Evolutionary conservation across 1,140 invertebrate species (phyloP), one percentile per base, ranked within the genome.

Genomic region (Protaetia brevitarsis): DNA sequence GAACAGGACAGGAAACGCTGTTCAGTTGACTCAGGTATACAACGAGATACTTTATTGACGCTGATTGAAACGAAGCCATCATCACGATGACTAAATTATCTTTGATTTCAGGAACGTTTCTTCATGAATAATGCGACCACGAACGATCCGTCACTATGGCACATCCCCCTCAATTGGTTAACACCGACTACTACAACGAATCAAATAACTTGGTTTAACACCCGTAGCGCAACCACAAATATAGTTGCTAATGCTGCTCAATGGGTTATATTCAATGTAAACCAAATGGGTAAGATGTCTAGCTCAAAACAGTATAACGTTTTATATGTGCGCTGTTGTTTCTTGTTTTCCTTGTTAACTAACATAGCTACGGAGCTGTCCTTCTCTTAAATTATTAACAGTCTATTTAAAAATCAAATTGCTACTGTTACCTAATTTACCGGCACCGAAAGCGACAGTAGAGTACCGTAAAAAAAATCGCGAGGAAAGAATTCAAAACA

Each of bases 201-300:
- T 3, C 4, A 8, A 3, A 11, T 59, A 59, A 59, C 29, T 29
- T 59, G 57, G 57, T 31, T 59, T 1, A 59, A 30, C 8, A 21
- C 26, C 4, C 57, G 27, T n/a, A n/a, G 0, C 11, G 5, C 6
- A 0, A 29, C 3, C 4, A n/a, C 30, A 5, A 59, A 2, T 3
- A 7, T 16, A 13, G 26, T 29, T 27, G 10, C 13, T 1, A 59
- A 59, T 29, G 0, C 6, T 8, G 16, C 3, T 7, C 3, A 29
- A 3, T 59, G 57, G 57, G 13, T 59, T 13, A 29, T 59, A 16
- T 29, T 59, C 27, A 59, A 59, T 16, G 16, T 1, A 26, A 59
- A 59, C 30, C 57, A 31, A n/a, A 58, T n/a, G n/a, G 56, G 56
- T 58, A 28, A 30, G n/a, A n/a, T n/a, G n/a, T n/a, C n/a, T n/a